A percentile compares a stretch with the other conserved stretches of the same genome.
phyloP scores from a whole-genome alignment of 2,888 invertebrate genomes.

The Hyppa rectilinea region DNA sequence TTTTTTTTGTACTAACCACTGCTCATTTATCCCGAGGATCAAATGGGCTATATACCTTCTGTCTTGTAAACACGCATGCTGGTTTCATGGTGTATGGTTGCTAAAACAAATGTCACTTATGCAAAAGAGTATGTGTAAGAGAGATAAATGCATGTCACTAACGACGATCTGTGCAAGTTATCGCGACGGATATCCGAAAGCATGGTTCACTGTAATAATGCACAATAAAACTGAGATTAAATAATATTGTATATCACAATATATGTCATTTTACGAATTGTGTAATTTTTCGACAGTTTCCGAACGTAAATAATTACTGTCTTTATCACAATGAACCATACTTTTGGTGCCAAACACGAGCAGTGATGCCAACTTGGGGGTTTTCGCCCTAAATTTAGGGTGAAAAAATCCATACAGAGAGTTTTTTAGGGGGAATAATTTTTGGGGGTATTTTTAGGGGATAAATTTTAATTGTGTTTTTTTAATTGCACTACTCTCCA shows the following conservation, averaged over 20 bases:
- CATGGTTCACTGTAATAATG: conserved; percentile 30
- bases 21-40: conserved; percentile 17
- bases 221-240: conserved; percentile 4
- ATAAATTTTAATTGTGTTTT: too few species aligned
- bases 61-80: conserved; percentile 37
- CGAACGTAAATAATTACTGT: neutral
- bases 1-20: conserved; percentile 21
- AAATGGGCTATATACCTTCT: conserved; percentile 1
- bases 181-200: conserved; percentile 50
- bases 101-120: conserved; percentile 29
- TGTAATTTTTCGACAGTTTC: neutral
- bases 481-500: too few species aligned
- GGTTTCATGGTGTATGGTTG: conserved; percentile 26
- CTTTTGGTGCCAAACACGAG: neutral
- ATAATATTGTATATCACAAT: neutral
- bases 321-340: conserved; percentile 21
- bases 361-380: too few species aligned
- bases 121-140: conserved; percentile 14
- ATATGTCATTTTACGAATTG: neutral
- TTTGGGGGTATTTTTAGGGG: too few species aligned
- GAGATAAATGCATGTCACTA: conserved; percentile 41
- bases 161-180: conserved; percentile 33
- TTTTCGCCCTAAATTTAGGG: too few species aligned
- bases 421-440: too few species aligned
- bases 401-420: too few species aligned